phyloP scores from a whole-genome alignment of 2,113 vertebrate species.

The Strix aluco region DNA sequence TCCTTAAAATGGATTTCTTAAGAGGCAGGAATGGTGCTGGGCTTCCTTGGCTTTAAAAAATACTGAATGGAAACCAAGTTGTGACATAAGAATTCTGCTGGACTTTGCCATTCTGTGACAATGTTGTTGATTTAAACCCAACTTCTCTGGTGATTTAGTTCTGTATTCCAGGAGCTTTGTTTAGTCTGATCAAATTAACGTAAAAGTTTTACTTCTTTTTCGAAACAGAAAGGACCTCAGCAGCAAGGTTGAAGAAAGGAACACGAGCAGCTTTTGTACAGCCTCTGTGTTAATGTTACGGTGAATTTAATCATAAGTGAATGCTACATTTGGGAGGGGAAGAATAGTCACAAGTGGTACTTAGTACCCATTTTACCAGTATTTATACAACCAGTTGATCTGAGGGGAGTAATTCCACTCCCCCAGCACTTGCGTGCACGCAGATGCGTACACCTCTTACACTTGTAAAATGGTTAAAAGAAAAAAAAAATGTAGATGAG shows the following conservation, averaged over 20 bases:
- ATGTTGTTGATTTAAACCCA: neutral
- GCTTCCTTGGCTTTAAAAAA: neutral
- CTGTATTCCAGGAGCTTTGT: neutral
- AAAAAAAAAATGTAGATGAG: neutral
- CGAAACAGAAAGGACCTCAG: neutral
- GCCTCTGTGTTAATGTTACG: rapidly evolving
- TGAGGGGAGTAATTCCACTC: rapidly evolving
- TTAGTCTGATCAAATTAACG: neutral
- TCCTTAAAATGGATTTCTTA: neutral
- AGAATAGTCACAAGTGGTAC: neutral
- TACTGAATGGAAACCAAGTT: neutral
- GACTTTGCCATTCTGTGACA: rapidly evolving
- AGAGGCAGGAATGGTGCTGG: neutral
- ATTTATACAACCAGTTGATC: neutral
- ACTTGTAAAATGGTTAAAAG: rapidly evolving
- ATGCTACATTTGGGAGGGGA: neutral
- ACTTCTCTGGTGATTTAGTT: neutral
- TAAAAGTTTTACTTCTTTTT: neutral
- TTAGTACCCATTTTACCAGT: rapidly evolving
- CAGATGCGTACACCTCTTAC: rapidly evolving
- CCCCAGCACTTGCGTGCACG: rapidly evolving
- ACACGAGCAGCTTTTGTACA: neutral
- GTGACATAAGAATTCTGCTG: neutral
- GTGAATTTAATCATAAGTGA: neutral
- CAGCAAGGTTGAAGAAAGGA: neutral